Conservation (phyloP, 2,797 vertebrate species). For the Gadopsis marmoratus region DNA sequence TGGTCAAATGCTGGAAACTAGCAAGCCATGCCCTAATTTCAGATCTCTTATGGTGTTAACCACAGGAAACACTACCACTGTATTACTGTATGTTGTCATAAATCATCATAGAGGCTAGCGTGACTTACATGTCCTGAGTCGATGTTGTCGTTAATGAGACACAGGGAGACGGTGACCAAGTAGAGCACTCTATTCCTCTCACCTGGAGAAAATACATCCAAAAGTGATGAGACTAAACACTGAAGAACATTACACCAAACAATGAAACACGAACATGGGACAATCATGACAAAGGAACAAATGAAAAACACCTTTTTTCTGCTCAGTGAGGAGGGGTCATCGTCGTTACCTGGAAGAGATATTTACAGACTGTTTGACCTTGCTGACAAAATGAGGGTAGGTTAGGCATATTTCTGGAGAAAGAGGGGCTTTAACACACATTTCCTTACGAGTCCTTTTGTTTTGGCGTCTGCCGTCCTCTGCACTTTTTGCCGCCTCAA, state of each 20-base stretch:
- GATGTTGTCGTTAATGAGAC: conserved; percentile 58
- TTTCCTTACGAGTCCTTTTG: conserved; percentile 81
- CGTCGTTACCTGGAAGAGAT: conserved; percentile 74
- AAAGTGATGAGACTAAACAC: neutral
- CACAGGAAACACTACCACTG: neutral
- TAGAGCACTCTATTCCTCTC: conserved; percentile 74
- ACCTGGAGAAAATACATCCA: conserved; percentile 68
- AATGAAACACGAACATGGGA: neutral
- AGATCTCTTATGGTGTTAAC: neutral
- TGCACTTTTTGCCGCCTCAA: conserved; percentile 61
- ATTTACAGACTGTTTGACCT: conserved; percentile 22
- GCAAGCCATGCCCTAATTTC: neutral
- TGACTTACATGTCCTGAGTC: conserved; percentile 80
- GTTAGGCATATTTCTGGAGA: neutral
- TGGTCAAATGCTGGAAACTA: neutral
- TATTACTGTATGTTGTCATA: neutral
- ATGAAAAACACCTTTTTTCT: conserved; percentile 80
- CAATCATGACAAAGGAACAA: no score
- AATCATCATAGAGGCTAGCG: neutral
- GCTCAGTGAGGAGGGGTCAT: conserved; percentile 71
- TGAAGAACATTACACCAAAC: neutral
- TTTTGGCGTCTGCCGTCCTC: conserved; percentile 61
- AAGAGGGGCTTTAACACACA: conserved; percentile 63
- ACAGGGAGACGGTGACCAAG: conserved; percentile 70
- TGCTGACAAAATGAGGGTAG: neutral